Evolutionary conservation across 2,888 invertebrate genomes (phyloP), one percentile per base, ranked within the genome.

Genomic region (Keiferia lycopersicella): DNA sequence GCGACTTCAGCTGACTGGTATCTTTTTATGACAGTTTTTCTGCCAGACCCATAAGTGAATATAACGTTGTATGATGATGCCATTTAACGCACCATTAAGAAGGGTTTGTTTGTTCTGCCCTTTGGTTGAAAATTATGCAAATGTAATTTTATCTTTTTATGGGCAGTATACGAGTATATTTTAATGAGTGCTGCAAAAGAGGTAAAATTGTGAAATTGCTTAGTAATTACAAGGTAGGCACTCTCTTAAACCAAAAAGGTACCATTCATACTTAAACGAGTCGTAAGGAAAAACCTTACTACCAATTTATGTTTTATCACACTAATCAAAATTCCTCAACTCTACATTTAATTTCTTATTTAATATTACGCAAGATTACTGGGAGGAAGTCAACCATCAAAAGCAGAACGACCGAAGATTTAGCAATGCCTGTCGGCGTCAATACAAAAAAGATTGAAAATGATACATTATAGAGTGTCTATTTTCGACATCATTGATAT

Each of bases 81-180:
- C 81, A 81, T 87, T 88, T 87, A 88, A 86, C 84, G 83, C 83
- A 83, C 80, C 87, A 85, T 87, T 87, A 86, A 82, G 73, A 80
- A 81, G 82, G 86, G 86, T 83, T 80, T 86, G 81, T 86, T 85
- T 84, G 83, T 81, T 85, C 76, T 81, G 76, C 70, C 68, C 71
- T 79, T 77, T 73, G 72, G 70, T 74, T 74, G 67, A 34, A 81
- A 84, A 87, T 87, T 87, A 88, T 87, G 86, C 77, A 79, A 86
- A 87, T 84, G 74, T 70, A 70, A 69, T 66, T 73, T 75, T 69
- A 41, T 58, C 64, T 64, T 65, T 64, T 65, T 62, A 18, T 53
- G 41, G 45, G 22, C 41, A 20, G 61, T 50, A 34, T 65, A 65
- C 18, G n/a, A 10, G 26, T 53, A 12, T 53, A 6, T 2, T 12